Evolutionary conservation across 2,797 vertebrate species (phyloP).

Genomic region (Allenopithecus nigroviridis): DNA sequence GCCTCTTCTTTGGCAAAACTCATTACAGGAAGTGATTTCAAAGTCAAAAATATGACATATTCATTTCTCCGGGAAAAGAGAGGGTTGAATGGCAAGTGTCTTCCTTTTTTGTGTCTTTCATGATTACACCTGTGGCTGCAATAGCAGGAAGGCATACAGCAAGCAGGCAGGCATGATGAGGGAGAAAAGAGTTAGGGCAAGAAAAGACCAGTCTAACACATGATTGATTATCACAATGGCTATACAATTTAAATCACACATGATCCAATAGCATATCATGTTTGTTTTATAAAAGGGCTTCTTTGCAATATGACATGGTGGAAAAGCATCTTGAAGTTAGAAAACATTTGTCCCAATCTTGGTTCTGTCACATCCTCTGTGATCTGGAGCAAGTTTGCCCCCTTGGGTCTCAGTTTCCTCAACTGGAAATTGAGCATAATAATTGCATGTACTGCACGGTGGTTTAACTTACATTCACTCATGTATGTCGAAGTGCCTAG

Average conservation of each 20-base stretch:
- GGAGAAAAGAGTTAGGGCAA: neutral
- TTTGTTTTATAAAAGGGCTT: neutral
- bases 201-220: neutral
- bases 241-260: neutral
- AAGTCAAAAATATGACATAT: slow-evolving; percentile 39
- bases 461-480: neutral
- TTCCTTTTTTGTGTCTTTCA: neutral
- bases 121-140: neutral
- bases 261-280: neutral
- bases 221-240: neutral
- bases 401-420: neutral
- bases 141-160: neutral
- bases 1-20: slow-evolving; percentile 46
- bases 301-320: neutral
- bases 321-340: neutral
- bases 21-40: slow-evolving; percentile 50
- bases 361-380: neutral
- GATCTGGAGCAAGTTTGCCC: neutral
- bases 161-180: neutral
- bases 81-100: neutral
- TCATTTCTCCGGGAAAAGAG: neutral
- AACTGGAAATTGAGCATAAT: neutral
- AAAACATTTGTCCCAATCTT: neutral
- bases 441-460: neutral
- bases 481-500: neutral